Percentiles rank a stretch among this genome's conserved stretches.
phyloP scores from a whole-genome alignment of 2,797 vertebrate genomes.

The Pteronotus mesoamericanus region DNA sequence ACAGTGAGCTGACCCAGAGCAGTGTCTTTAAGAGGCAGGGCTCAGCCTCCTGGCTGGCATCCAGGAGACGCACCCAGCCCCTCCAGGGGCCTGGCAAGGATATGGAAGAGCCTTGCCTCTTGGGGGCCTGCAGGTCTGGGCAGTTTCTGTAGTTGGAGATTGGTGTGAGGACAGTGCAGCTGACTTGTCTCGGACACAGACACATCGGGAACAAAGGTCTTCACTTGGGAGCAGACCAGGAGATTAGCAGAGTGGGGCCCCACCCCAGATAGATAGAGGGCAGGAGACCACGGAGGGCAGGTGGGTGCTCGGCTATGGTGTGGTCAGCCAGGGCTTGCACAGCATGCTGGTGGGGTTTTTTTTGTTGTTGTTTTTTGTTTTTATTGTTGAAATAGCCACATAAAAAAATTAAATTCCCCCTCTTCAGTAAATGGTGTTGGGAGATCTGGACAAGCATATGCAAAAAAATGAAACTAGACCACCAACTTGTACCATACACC shows the following conservation, averaged over 20 bases:
- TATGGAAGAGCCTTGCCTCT: not conserved
- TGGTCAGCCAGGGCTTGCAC: not conserved
- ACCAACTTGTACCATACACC: too few species aligned
- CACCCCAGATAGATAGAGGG: not conserved
- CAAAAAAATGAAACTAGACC: too few species aligned
- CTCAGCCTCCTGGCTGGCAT: not conserved
- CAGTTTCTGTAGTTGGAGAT: not conserved
- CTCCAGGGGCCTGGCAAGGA: not conserved
- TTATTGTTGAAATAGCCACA: not conserved
- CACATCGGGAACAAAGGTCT: not conserved
- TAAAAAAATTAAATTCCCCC: not conserved
- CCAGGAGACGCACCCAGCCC: not conserved
- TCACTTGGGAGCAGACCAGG: not conserved
- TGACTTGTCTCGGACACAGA: not conserved
- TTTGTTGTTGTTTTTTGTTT: not conserved
- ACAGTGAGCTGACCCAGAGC: not conserved
- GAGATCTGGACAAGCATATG: too few species aligned
- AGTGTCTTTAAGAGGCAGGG: not conserved
- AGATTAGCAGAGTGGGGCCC: too few species aligned
- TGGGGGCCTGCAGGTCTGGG: not conserved
- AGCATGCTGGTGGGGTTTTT: not conserved
- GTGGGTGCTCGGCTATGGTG: rapidly evolving
- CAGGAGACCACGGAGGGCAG: not conserved
- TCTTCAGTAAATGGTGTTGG: too few species aligned
- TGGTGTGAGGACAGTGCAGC: not conserved